A percentile compares a stretch with the other conserved stretches of the same genome.
phyloP scores from a whole-genome alignment of 2,888 invertebrate species.

The Oeneis ivallda region DNA sequence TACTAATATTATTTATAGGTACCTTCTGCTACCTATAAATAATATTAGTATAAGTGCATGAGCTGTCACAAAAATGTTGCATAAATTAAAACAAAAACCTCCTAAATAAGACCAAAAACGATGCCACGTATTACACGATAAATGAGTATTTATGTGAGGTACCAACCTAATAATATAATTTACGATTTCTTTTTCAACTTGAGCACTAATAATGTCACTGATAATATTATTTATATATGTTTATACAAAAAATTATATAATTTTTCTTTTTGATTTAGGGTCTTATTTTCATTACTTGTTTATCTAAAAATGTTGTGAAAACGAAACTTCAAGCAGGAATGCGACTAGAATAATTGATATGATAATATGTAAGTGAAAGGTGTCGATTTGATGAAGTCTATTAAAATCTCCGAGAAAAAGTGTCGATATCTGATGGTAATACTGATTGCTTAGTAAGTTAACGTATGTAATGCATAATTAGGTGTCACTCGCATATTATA shows the following conservation, averaged over 20 bases:
- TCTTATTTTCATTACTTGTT: background rate
- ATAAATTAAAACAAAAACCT: conserved; percentile 26
- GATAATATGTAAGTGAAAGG: conserved; percentile 32
- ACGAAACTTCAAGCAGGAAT: conserved; percentile 11
- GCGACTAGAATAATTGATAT: conserved; percentile 22
- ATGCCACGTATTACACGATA: conserved; percentile 17
- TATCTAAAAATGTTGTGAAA: conserved; percentile 5
- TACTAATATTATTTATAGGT: too few relatives aligned
- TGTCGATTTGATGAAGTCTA: conserved; percentile 32
- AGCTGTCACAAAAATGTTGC: conserved; percentile 30
- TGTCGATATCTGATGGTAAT: conserved; percentile 32
- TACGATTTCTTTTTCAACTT: conserved; percentile 31
- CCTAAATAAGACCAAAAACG: conserved; percentile 22
- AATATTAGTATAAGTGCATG: conserved; percentile 8
- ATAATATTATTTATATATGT: conserved; percentile 25
- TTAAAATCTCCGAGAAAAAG: conserved; percentile 29
- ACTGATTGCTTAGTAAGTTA: conserved; percentile 38
- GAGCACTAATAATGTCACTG: conserved; percentile 17
- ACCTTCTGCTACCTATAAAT: background rate
- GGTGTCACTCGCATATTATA: conserved; percentile 45
- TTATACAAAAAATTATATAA: conserved; percentile 15
- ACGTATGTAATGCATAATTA: conserved; percentile 44
- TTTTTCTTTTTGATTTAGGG: background rate
- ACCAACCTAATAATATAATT: conserved; percentile 26
- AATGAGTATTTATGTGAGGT: conserved; percentile 25